These are phyloP conservation scores for Epizoanthus stellaris DNA, from an alignment of 92 coral and sea anemone genomes.

Conservation along the genomic window DNA sequence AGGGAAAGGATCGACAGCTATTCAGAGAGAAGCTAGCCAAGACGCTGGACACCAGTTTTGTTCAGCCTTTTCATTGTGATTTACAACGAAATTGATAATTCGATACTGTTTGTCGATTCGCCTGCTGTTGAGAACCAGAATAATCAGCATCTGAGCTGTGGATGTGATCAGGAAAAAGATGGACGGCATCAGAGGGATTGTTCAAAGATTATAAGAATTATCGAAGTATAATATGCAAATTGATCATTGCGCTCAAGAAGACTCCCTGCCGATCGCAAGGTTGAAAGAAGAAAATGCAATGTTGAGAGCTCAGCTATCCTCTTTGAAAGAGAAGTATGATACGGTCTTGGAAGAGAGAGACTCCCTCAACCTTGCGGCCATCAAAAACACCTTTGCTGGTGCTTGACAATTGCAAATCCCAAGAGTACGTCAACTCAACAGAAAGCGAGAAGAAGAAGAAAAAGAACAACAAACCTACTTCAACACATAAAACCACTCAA, in stretches of 20 bases:
- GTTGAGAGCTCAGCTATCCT: not conserved
- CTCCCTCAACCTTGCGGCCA: slow-evolving; percentile 18
- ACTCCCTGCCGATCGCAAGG: too few relatives aligned
- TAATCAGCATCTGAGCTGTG: too few relatives aligned
- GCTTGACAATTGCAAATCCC: slow-evolving; percentile 1
- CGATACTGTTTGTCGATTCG: too few relatives aligned
- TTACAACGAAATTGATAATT: too few relatives aligned
- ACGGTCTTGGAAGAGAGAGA: not conserved
- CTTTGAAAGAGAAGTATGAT: not conserved
- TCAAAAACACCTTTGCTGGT: slow-evolving; percentile 6
- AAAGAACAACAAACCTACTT: not conserved
- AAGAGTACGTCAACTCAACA: not conserved
- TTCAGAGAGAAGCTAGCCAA: not conserved
- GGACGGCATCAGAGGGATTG: too few relatives aligned
- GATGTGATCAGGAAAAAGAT: too few relatives aligned
- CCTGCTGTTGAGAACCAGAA: too few relatives aligned
- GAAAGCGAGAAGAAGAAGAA: slow-evolving; percentile 15
- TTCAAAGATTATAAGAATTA: too few relatives aligned
- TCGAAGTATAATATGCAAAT: too few relatives aligned
- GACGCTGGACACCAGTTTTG: too few relatives aligned
- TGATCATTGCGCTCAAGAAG: too few relatives aligned
- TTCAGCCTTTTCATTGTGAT: too few relatives aligned
- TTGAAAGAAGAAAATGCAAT: not conserved
- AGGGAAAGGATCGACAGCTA: not conserved
- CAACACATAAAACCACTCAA: not conserved